A percentile compares a stretch with the other conserved stretches of the same genome.
Conservation (phyloP, 2,888 invertebrate genomes). For the Noctua janthina region DNA sequence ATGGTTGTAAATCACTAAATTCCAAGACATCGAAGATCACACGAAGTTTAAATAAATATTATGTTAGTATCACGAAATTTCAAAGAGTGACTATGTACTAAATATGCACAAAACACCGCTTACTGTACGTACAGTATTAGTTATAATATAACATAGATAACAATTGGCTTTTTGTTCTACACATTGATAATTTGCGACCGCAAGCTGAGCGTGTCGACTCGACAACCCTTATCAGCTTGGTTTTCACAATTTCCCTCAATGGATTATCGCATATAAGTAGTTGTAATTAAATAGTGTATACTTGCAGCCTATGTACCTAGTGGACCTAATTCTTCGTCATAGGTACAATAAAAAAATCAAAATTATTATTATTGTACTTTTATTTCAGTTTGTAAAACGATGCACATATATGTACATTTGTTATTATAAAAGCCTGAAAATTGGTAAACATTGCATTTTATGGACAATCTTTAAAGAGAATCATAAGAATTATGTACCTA, state of each 20-base stretch:
- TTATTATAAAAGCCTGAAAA: background rate
- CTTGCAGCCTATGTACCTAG: slow-evolving; percentile 1
- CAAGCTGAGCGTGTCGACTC: slow-evolving; percentile 59
- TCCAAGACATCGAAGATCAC: slow-evolving; percentile 30
- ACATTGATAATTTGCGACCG: slow-evolving; percentile 45
- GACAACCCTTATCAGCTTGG: slow-evolving; percentile 53
- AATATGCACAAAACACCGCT: slow-evolving; percentile 59
- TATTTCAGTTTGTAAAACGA: background rate
- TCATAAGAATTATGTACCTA: background rate
- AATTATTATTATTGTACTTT: slow-evolving; percentile 2
- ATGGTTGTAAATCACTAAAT: slow-evolving; percentile 40
- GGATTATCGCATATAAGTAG: slow-evolving; percentile 34
- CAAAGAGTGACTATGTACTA: slow-evolving; percentile 46
- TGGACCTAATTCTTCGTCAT: slow-evolving; percentile 35
- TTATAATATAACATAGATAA: slow-evolving; percentile 70
- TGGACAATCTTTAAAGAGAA: background rate
- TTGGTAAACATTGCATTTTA: background rate
- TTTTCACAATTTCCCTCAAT: slow-evolving; percentile 51
- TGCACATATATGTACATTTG: background rate
- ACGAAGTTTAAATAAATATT: background rate
- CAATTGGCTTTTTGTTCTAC: slow-evolving; percentile 54
- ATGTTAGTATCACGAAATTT: slow-evolving; percentile 28
- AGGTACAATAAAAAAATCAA: too few species aligned
- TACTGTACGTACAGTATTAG: slow-evolving; percentile 45
- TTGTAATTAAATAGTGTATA: slow-evolving; percentile 33